Conservation (phyloP, 2,113 vertebrate genomes). For the Cyanoderma ruficeps region DNA sequence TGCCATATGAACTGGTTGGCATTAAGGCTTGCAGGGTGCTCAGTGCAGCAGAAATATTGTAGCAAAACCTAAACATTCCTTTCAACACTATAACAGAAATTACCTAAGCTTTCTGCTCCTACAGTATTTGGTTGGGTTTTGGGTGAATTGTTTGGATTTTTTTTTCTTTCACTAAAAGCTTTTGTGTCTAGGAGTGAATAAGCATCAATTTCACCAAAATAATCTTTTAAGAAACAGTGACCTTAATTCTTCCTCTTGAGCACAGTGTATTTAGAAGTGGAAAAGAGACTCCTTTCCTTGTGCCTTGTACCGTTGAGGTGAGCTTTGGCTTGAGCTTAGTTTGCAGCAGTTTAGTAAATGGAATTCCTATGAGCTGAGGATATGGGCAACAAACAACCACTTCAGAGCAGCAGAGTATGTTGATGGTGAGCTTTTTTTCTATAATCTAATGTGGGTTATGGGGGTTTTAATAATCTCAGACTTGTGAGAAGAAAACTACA, state of each 20-base stretch:
- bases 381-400: background rate
- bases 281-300: background rate
- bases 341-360: background rate
- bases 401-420: background rate
- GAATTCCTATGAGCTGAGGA: background rate
- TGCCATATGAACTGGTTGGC: fast-evolving
- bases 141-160: background rate
- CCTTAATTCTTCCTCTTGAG: background rate
- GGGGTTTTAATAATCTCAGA: background rate
- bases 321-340: background rate
- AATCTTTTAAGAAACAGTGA: background rate
- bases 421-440: background rate
- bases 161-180: background rate
- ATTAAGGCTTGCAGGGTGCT: background rate
- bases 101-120: background rate
- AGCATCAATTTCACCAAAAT: background rate
- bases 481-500: background rate
- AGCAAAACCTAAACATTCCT: background rate
- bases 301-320: background rate
- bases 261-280: background rate
- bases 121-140: background rate
- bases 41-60: background rate
- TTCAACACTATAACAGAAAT: background rate
- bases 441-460: background rate
- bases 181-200: fast-evolving